phyloP scores from a whole-genome alignment of 1,140 invertebrate species.

The Tetragnatha versicolor region DNA sequence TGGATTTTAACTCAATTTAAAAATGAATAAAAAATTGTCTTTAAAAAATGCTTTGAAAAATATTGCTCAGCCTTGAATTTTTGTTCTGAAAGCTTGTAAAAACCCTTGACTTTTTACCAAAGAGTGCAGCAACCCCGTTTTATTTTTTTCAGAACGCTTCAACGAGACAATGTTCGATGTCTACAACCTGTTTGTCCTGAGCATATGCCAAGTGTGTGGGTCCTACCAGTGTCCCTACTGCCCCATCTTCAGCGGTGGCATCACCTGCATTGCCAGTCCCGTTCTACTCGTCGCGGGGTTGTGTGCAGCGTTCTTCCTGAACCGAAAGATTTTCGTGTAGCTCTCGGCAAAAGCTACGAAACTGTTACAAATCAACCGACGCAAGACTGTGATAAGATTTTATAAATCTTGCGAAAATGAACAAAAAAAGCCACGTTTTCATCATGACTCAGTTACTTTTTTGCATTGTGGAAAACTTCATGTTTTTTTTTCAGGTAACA shows the following conservation, averaged over 20 bases:
- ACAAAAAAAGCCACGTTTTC: too few species aligned
- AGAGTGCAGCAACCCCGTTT: too few species aligned
- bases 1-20: too few species aligned
- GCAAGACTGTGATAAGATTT: not conserved
- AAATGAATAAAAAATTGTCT: too few species aligned
- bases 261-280: not conserved
- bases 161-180: conserved; percentile 94
- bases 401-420: not conserved
- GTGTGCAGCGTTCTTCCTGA: not conserved
- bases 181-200: conserved; percentile 85
- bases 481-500: too few species aligned
- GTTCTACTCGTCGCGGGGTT: not conserved
- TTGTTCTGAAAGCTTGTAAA: too few species aligned
- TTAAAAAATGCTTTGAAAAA: too few species aligned
- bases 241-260: conserved; percentile 77
- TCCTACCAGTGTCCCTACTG: conserved; percentile 98
- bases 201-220: conserved; percentile 97
- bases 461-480: too few species aligned
- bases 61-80: too few species aligned
- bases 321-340: conserved; percentile 21
- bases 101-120: too few species aligned
- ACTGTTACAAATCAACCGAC: not conserved
- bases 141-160: conserved; percentile 78
- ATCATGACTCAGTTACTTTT: too few species aligned
- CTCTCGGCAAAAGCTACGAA: not conserved